Conservation (phyloP, 2,888 invertebrate genomes). For the Mystacides longicornis region DNA sequence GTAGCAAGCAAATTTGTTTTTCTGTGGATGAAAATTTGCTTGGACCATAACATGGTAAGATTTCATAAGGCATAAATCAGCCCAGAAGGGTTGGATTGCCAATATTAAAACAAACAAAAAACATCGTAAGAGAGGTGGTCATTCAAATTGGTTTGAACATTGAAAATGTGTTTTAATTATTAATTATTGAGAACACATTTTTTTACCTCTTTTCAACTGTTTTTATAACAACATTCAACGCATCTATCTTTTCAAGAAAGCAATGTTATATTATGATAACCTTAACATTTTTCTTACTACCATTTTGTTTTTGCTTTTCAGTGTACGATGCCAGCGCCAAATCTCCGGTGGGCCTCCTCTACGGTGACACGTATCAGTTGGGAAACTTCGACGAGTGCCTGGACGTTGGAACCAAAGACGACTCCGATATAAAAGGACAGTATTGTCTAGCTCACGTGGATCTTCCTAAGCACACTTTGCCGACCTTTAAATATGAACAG, state of each 20-base stretch:
- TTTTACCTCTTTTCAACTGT: neutral
- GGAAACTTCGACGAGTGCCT: slow-evolving; percentile 72
- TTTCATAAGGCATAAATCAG: too few relatives aligned
- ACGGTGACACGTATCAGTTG: slow-evolving; percentile 60
- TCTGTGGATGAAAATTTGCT: too few relatives aligned
- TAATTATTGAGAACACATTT: too few relatives aligned
- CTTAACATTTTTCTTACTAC: neutral
- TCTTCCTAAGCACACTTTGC: slow-evolving; percentile 29
- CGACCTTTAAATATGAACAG: slow-evolving; percentile 13
- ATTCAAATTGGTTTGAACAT: too few relatives aligned
- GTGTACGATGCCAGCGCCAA: slow-evolving; percentile 71
- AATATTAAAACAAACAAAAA: too few relatives aligned
- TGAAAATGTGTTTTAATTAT: too few relatives aligned
- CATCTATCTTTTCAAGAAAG: too few relatives aligned
- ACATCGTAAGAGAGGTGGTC: too few relatives aligned
- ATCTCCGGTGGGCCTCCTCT: slow-evolving; percentile 58
- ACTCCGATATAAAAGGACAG: slow-evolving; percentile 47
- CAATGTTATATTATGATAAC: too few relatives aligned
- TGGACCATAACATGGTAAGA: too few relatives aligned
- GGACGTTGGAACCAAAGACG: slow-evolving; percentile 37
- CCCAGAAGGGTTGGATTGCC: too few relatives aligned
- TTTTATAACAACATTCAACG: neutral
- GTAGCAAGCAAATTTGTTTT: too few relatives aligned
- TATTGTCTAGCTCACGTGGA: slow-evolving; percentile 57
- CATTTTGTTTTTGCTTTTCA: slow-evolving; percentile 33